Percentiles rank a stretch among this genome's conserved stretches.
These are phyloP conservation scores for Papilio elwesi DNA, from an alignment of 2,888 invertebrate genomes.

Conservation along the genomic window DNA sequence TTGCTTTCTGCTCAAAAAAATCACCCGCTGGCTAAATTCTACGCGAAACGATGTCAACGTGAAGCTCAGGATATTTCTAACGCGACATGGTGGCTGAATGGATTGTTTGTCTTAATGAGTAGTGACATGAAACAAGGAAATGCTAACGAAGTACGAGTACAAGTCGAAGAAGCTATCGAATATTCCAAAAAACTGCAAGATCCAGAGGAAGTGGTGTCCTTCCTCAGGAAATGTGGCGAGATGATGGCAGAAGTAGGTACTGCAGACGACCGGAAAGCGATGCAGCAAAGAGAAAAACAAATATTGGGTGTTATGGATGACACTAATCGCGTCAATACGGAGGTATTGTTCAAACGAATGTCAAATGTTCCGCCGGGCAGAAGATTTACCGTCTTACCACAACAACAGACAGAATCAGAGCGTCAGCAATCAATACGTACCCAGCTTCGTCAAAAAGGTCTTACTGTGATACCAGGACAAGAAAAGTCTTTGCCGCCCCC, in stretches of 20 bases:
- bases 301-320: constrained; percentile 68
- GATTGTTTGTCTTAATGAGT: constrained; percentile 73
- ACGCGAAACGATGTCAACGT: constrained; percentile 74
- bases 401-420: constrained; percentile 57
- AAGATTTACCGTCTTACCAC: constrained; percentile 70
- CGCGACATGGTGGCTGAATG: constrained; percentile 76
- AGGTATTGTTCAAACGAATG: constrained; percentile 74
- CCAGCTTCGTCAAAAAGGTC: constrained; percentile 65
- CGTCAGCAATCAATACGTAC: constrained; percentile 58
- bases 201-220: constrained; percentile 72
- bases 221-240: constrained; percentile 70
- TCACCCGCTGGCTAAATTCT: constrained; percentile 75
- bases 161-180: constrained; percentile 75
- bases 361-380: constrained; percentile 70
- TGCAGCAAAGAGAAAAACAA: constrained; percentile 66
- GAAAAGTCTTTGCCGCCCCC: constrained; percentile 63
- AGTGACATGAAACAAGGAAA: constrained; percentile 80
- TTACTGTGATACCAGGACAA: constrained; percentile 71
- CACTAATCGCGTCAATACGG: constrained; percentile 62
- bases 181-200: constrained; percentile 72
- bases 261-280: constrained; percentile 72
- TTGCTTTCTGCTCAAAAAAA: constrained; percentile 73
- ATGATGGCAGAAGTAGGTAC: constrained; percentile 66
- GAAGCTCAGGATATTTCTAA: constrained; percentile 71
- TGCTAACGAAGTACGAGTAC: constrained; percentile 73